A percentile compares a stretch with the other conserved stretches of the same genome.
These are phyloP conservation scores for Odontesthes bonariensis DNA, from an alignment of 2,113 vertebrate genomes.

Conservation along the genomic window DNA sequence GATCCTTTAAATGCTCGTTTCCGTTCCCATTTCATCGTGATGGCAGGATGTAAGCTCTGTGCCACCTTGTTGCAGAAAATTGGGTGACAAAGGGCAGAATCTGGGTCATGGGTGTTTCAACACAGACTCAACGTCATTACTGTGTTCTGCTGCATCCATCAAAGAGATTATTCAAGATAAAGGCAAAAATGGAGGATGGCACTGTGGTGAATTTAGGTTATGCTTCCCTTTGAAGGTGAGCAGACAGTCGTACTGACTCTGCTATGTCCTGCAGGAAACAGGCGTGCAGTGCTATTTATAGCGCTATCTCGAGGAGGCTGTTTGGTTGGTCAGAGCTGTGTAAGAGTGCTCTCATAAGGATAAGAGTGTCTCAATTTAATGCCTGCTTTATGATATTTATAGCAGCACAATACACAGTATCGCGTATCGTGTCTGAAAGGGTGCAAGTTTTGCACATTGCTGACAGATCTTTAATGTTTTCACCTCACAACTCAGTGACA, in stretches of 20 bases:
- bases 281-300: slow-evolving; percentile 62
- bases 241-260: slow-evolving; percentile 42
- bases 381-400: slow-evolving; percentile 18
- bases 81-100: neutral
- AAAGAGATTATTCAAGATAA: slow-evolving; percentile 23
- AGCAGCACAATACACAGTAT: neutral
- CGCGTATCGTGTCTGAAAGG: neutral
- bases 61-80: neutral
- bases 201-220: slow-evolving; percentile 23
- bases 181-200: slow-evolving; percentile 7
- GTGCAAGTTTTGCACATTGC: neutral
- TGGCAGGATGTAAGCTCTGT: neutral
- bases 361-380: slow-evolving; percentile 8
- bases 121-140: neutral
- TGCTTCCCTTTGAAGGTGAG: slow-evolving; percentile 60
- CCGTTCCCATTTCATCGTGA: slow-evolving; percentile 16
- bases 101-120: neutral
- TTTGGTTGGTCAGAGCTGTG: slow-evolving; percentile 34
- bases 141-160: slow-evolving; percentile 33
- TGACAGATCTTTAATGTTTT: neutral
- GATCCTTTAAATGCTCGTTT: no score
- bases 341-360: neutral
- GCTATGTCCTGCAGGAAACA: slow-evolving; percentile 37
- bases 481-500: no score
- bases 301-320: slow-evolving; percentile 47